These are phyloP conservation scores for Drosophila gaucha DNA, from an alignment of 2,888 invertebrate species.

Conservation along the genomic window DNA sequence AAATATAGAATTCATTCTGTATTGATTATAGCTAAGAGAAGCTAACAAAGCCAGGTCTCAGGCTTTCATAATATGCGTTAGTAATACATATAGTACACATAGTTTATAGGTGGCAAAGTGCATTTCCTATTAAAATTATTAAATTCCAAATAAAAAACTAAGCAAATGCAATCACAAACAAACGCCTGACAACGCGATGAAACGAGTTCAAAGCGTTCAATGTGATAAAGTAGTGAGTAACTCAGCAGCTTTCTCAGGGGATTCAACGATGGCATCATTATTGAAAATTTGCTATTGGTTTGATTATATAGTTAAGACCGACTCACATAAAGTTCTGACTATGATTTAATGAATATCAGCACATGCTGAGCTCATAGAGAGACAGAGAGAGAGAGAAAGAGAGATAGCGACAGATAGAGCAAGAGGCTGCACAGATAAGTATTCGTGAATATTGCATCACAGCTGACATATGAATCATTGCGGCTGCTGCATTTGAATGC, in stretches of 20 bases:
- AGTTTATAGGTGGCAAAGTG: neutral
- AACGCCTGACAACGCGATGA: neutral
- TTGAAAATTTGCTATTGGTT: neutral
- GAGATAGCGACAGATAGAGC: neutral
- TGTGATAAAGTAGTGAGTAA: neutral
- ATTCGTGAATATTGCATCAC: constrained; percentile 56
- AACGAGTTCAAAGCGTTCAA: neutral
- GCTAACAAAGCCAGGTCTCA: neutral
- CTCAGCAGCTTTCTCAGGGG: neutral
- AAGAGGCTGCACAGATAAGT: neutral
- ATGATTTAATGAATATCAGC: neutral
- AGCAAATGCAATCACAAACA: neutral
- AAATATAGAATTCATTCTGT: too few species aligned
- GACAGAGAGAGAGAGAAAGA: neutral
- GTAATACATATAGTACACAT: neutral
- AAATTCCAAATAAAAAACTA: neutral
- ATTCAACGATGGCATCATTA: neutral
- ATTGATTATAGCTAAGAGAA: too few species aligned
- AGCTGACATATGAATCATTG: constrained; percentile 40
- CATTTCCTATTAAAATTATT: neutral
- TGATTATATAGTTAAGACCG: neutral
- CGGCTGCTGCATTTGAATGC: constrained; percentile 24
- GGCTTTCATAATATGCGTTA: neutral
- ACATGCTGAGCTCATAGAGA: constrained; percentile 2
- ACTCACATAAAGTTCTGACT: neutral